These are phyloP conservation scores for Phyllostomus hastatus DNA, from an alignment of 2,113 vertebrate species.

Conservation along the genomic window DNA sequence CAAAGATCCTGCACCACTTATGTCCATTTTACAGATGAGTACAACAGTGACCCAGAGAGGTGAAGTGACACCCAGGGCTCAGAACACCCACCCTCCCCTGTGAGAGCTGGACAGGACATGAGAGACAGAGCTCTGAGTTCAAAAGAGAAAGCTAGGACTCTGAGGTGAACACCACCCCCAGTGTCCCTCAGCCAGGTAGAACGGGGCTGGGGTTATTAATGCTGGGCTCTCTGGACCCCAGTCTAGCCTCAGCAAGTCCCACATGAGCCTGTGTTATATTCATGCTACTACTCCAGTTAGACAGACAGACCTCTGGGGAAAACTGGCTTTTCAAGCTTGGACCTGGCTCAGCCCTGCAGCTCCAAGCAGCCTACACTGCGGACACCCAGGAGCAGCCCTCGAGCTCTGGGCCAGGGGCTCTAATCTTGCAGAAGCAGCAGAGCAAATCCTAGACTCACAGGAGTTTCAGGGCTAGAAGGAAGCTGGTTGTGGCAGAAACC, in stretches of 20 bases:
- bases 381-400: neutral
- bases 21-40: neutral
- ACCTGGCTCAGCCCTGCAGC: neutral
- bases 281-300: neutral
- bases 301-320: neutral
- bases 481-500: neutral
- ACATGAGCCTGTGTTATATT: neutral
- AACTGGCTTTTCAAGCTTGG: neutral
- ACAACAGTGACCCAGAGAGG: neutral
- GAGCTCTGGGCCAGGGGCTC: neutral
- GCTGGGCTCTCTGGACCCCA: neutral
- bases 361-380: neutral
- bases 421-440: neutral
- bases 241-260: neutral
- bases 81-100: neutral
- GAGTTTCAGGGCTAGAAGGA: neutral
- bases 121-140: neutral
- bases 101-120: neutral
- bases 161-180: neutral
- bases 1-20: neutral
- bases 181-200: accelerated
- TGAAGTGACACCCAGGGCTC: neutral
- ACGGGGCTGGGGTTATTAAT: neutral
- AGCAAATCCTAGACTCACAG: neutral
- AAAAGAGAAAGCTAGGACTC: neutral